Percentiles rank a stretch among this genome's conserved stretches.
phyloP scores from a whole-genome alignment of 2,797 vertebrate genomes.

The Pelodytes ibericus region DNA sequence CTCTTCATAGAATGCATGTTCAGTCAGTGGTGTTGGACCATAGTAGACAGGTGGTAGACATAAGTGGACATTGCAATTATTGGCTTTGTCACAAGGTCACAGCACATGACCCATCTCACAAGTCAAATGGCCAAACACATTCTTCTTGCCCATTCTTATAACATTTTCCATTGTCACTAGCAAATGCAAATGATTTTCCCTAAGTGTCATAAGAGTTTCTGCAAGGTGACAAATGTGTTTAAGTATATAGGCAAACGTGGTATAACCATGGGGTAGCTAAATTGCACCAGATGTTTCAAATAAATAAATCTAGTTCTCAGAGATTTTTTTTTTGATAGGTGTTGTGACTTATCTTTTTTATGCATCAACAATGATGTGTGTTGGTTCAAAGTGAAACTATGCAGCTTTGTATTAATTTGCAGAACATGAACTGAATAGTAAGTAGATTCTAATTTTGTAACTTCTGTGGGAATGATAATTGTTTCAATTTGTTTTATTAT shows the following conservation, averaged over 20 bases:
- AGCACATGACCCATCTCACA: too few relatives aligned
- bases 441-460: not conserved
- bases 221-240: not conserved
- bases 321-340: constrained; percentile 1
- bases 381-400: not conserved
- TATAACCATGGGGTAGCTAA: not conserved
- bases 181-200: not conserved
- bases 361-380: not conserved
- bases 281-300: constrained; percentile 1
- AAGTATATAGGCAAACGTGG: not conserved
- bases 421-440: not conserved
- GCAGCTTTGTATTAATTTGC: not conserved
- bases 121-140: too few relatives aligned
- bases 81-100: too few relatives aligned
- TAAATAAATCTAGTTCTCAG: constrained; percentile 6
- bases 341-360: not conserved
- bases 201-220: not conserved
- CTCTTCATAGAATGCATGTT: not conserved
- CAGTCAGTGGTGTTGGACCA: not conserved
- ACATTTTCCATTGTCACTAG: not conserved
- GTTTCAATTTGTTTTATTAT: not conserved
- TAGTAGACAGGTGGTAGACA: not conserved
- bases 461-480: not conserved
- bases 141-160: not conserved
- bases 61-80: not conserved